These are phyloP conservation scores for Distichodus sexfasciatus DNA, from an alignment of 2,797 vertebrate genomes.

Conservation along the genomic window DNA sequence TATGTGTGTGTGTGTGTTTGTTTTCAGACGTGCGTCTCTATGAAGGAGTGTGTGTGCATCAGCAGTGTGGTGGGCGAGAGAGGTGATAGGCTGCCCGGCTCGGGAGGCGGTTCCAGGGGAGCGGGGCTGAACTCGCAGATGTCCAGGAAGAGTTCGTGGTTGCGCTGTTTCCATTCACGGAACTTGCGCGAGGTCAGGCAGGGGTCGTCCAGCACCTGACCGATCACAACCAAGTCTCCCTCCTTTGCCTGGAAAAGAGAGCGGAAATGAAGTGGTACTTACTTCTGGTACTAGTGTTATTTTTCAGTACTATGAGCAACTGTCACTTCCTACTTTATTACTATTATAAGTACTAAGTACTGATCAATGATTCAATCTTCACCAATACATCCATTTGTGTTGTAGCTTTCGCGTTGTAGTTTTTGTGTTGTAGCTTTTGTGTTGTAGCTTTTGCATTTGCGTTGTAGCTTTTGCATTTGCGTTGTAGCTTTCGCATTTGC, in stretches of 20 bases:
- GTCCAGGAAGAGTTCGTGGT: conserved; percentile 80
- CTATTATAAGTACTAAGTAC: too few species aligned
- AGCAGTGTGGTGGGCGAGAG: conserved; percentile 67
- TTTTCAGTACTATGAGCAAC: too few species aligned
- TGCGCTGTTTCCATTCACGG: conserved; percentile 77
- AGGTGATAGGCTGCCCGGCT: conserved; percentile 66
- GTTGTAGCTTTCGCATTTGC: too few species aligned
- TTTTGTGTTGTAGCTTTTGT: too few species aligned
- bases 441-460: too few species aligned
- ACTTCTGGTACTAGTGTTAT: too few species aligned
- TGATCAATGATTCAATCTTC: too few species aligned
- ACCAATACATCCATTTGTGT: too few species aligned
- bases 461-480: too few species aligned
- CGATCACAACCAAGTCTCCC: conserved; percentile 70
- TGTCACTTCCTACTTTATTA: too few species aligned
- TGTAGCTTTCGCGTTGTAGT: too few species aligned
- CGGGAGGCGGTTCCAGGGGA: conserved; percentile 56
- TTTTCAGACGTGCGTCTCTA: conserved; percentile 76
- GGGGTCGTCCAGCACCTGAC: conserved; percentile 72
- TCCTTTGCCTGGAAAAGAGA: conserved; percentile 71
- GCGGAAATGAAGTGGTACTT: not conserved
- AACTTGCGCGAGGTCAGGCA: conserved; percentile 75
- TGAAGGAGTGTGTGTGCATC: conserved; percentile 79
- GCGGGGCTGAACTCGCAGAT: conserved; percentile 76
- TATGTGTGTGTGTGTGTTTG: not conserved